A percentile compares a stretch with the other conserved stretches of the same genome.
Evolutionary conservation across 2,797 vertebrate species (phyloP).

Genomic region (Enteromius radiatus): DNA sequence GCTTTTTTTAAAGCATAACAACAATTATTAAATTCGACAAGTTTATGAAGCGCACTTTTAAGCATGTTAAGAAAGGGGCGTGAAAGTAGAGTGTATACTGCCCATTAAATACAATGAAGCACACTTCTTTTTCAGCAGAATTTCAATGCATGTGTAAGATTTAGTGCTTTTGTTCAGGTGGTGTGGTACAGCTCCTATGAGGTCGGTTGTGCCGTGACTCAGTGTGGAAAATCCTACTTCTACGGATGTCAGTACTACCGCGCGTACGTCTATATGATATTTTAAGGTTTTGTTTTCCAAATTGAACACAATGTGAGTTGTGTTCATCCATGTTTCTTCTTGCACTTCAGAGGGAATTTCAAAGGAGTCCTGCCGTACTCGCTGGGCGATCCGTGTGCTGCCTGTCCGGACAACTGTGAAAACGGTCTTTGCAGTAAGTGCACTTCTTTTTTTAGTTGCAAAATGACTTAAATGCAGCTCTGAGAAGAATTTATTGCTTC

Average conservation of each 20-base stretch:
- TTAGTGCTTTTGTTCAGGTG: slow-evolving; percentile 63
- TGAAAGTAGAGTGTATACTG: neutral
- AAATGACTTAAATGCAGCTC: neutral
- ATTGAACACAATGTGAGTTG: neutral
- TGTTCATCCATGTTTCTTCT: neutral
- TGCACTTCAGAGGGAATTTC: slow-evolving; percentile 75
- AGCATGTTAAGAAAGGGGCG: neutral
- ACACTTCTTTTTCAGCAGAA: neutral
- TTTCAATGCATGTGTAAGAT: neutral
- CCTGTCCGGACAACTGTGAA: slow-evolving; percentile 70
- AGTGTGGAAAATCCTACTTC: slow-evolving; percentile 67
- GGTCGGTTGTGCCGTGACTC: slow-evolving; percentile 71
- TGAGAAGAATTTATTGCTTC: neutral
- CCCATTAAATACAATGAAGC: neutral
- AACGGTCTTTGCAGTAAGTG: slow-evolving; percentile 78
- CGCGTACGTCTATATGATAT: slow-evolving; percentile 69
- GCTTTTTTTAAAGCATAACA: neutral
- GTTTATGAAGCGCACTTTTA: neutral
- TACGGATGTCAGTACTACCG: slow-evolving; percentile 76
- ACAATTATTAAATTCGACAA: neutral
- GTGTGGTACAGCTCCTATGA: slow-evolving; percentile 77
- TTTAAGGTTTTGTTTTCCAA: neutral
- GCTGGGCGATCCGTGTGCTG: slow-evolving; percentile 63
- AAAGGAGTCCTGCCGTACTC: slow-evolving; percentile 65
- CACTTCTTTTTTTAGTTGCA: neutral